Evolutionary conservation across 92 coral and sea anemone species (phyloP), one percentile per base, ranked within the genome.

Genomic region (Zoanthus sansibaricus): DNA sequence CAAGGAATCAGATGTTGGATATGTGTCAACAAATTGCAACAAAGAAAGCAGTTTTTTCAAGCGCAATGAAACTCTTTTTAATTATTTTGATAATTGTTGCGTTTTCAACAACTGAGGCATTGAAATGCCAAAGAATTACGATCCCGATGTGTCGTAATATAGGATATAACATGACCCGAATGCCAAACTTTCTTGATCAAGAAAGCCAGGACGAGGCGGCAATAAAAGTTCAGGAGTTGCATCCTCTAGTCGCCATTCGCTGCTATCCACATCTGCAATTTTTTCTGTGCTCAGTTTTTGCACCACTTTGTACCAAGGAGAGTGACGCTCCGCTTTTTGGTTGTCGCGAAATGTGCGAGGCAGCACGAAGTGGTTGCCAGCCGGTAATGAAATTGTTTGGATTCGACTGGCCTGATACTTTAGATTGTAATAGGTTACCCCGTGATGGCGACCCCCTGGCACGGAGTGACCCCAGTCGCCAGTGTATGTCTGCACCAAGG

Each of bases 261-360:
- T 97, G 99, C 82, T 94, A 96, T 3, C 94, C 94, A 1, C 91
- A 91, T 72, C 78, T 97, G 55, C 86, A 91, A 21, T 96, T 92
- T 61, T 97, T 97, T 76, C 92, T 97, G 68, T 97, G 99, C 32
- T 95, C 98, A 0, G 94, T 96, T 51, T 97, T 95, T 77, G 96
- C 93, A 61, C 99, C 99, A 1, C 91, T 97, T 98, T 97, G 99
- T 45, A 79, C 86, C 37, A 90, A 84, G 30, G 98, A 87, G 18
- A 86, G 93, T 9, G 90, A 90, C 48, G 89, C 88, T n/a, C 98
- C 99, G 70, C 86, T 97, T 37, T 89, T 90, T 82, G 89, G 98
- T 71, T 97, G 99, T 52, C 86, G 93, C 3, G 94, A 98, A 55
- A 93, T 92, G 94, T 97, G 99, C 73, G 97, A 93, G 58, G 94